Percentiles rank a stretch among this genome's conserved stretches.
Evolutionary conservation across 2,113 vertebrate species (phyloP).

Genomic region (Desmodus rotundus): DNA sequence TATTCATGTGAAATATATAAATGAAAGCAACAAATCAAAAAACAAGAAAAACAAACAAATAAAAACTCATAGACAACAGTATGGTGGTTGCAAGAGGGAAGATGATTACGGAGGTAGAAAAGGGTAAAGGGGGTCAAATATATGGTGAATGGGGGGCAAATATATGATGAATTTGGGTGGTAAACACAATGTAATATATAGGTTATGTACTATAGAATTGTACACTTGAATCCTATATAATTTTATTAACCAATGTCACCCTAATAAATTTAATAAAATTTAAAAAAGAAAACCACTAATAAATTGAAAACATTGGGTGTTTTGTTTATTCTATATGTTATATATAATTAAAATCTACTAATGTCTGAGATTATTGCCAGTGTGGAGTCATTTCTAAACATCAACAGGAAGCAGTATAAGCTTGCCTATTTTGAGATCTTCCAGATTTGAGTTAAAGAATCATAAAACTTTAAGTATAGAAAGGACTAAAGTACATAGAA

Average conservation of each 20-base stretch:
- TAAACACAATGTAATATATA: not conserved
- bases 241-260: not conserved
- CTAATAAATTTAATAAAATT: not conserved
- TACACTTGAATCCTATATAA: not conserved
- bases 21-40: not conserved
- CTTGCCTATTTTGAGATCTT: not conserved
- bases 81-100: not conserved
- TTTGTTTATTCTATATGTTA: constrained; percentile 10
- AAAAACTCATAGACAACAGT: not conserved
- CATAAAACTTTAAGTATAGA: not conserved
- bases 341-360: constrained; percentile 19
- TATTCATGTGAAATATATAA: not conserved
- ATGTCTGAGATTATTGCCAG: not conserved
- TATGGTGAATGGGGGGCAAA: not conserved
- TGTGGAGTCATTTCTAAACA: constrained; percentile 15
- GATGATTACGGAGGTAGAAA: not conserved
- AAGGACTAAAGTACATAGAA: not conserved
- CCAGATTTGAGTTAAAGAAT: not conserved
- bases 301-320: not conserved
- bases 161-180: not conserved
- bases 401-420: not conserved
- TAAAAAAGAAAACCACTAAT: not conserved
- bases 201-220: not conserved
- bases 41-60: not conserved
- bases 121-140: not conserved